Conservation (phyloP, 2,888 invertebrate genomes). For the Tribolium freemani region DNA sequence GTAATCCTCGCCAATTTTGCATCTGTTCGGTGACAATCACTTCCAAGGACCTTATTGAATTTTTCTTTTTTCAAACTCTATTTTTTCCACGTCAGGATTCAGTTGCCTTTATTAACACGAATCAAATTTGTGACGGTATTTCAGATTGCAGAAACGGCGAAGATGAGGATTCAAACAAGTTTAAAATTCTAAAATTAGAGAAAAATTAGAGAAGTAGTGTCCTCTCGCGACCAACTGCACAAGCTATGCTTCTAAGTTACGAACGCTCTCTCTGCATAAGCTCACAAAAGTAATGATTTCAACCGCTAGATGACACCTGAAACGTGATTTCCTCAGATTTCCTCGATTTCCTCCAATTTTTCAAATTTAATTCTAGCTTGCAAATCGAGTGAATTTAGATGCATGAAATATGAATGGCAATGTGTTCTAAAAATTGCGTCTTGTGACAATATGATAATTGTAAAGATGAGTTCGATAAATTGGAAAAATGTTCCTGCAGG, state of each 20-base stretch:
- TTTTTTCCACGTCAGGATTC: conserved; percentile 66
- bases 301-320: neutral
- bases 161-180: conserved; percentile 75
- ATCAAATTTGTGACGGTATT: conserved; percentile 77
- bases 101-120: conserved; percentile 74
- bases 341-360: too few species aligned
- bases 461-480: conserved; percentile 81
- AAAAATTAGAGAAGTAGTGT: conserved; percentile 54
- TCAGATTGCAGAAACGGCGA: conserved; percentile 78
- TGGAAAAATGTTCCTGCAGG: conserved; percentile 74
- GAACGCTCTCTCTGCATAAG: neutral
- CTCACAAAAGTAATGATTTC: neutral
- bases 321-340: neutral
- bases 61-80: too few species aligned
- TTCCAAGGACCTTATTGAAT: too few species aligned
- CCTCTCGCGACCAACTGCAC: conserved; percentile 58
- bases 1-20: too few species aligned
- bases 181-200: too few species aligned
- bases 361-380: conserved; percentile 72
- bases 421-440: conserved; percentile 80
- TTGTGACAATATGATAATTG: conserved; percentile 80
- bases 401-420: conserved; percentile 74
- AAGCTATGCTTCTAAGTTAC: conserved; percentile 47
- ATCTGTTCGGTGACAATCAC: too few species aligned
- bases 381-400: conserved; percentile 75